phyloP scores from a whole-genome alignment of 1,140 invertebrate species.

The Neodiprion pinetum region DNA sequence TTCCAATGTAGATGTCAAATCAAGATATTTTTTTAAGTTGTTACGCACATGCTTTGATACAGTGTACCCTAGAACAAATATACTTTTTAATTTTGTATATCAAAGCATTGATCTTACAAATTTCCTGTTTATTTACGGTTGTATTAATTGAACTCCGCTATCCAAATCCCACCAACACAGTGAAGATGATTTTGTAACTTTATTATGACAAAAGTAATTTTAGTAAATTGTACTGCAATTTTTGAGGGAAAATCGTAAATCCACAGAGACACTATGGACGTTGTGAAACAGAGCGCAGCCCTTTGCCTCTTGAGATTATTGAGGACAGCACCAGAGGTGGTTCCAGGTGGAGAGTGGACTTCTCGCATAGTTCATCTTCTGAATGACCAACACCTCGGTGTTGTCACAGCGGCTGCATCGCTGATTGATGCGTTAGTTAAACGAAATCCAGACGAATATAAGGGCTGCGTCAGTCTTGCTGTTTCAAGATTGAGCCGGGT shows the following conservation, averaged over 20 bases:
- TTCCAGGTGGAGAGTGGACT: constrained; percentile 98
- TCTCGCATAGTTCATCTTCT: constrained; percentile 97
- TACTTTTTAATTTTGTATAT: too few species aligned
- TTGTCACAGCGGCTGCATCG: constrained; percentile 98
- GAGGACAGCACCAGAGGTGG: constrained; percentile 92
- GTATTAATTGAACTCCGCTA: too few species aligned
- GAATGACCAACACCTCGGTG: constrained; percentile 99
- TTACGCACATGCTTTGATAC: too few species aligned
- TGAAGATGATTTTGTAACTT: too few species aligned
- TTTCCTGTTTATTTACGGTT: too few species aligned
- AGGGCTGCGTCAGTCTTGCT: constrained; percentile 97
- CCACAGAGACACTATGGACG: constrained; percentile 96
- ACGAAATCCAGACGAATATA: constrained; percentile 99
- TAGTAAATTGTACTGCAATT: too few species aligned
- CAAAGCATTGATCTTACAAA: too few species aligned
- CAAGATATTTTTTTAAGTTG: too few species aligned
- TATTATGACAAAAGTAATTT: too few species aligned
- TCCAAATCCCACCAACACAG: too few species aligned
- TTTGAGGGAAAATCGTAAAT: constrained; percentile 15
- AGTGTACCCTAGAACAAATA: too few species aligned
- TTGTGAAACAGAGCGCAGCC: constrained; percentile 99
- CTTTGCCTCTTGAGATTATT: constrained; percentile 93
- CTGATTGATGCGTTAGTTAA: constrained; percentile 98
- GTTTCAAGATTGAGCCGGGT: constrained; percentile 95
- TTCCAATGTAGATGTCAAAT: too few species aligned